phyloP scores from a whole-genome alignment of 2,888 invertebrate species.

The Corbicula japonica region DNA sequence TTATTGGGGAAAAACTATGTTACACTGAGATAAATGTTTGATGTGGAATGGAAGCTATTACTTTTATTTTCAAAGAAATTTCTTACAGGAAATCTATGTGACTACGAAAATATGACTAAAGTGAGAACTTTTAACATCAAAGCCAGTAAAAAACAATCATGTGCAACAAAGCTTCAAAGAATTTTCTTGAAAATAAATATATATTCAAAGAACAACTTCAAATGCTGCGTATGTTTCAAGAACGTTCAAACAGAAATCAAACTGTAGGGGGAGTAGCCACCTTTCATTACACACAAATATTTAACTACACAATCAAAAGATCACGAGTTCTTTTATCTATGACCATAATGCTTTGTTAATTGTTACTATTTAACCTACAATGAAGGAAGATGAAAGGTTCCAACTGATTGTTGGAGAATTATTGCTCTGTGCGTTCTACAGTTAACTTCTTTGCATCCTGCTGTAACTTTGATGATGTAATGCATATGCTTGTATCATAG shows the following conservation, averaged over 20 bases:
- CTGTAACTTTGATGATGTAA: slow-evolving; percentile 24
- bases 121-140: no score
- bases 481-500: slow-evolving; percentile 10
- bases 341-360: slow-evolving; percentile 38
- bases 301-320: slow-evolving; percentile 36
- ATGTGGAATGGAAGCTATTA: no score
- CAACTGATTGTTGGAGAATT: slow-evolving; percentile 44
- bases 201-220: slow-evolving; percentile 31
- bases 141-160: slow-evolving; percentile 31
- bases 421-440: slow-evolving; percentile 30
- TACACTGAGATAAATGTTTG: no score
- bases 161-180: slow-evolving; percentile 25
- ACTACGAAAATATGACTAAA: no score
- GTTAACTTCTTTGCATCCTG: neutral
- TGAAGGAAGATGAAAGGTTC: slow-evolving; percentile 22
- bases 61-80: no score
- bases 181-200: slow-evolving; percentile 36
- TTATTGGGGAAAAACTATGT: no score
- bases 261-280: slow-evolving; percentile 34
- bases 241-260: slow-evolving; percentile 18
- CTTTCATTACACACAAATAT: slow-evolving; percentile 38
- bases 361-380: slow-evolving; percentile 25
- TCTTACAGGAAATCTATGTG: no score
- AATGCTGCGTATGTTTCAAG: slow-evolving; percentile 16
- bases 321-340: slow-evolving; percentile 32